phyloP scores from a whole-genome alignment of 2,888 invertebrate genomes.

The Ochropleura plecta region DNA sequence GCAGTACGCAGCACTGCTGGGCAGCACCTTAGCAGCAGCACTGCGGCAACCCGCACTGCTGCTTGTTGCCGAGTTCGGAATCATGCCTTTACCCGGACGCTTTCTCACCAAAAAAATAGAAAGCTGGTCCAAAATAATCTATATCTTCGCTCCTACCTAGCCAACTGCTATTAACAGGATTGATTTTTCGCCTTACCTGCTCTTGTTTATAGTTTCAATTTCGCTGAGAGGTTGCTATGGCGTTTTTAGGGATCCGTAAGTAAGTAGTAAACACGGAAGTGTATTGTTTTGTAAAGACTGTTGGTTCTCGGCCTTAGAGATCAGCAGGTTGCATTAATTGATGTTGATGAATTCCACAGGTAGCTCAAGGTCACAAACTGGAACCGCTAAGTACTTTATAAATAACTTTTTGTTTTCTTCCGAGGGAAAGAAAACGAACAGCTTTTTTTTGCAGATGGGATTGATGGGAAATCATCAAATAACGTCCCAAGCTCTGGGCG shows the following conservation, averaged over 20 bases:
- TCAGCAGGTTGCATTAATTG: background rate
- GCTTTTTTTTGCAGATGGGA: too few relatives aligned
- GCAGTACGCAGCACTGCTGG: too few relatives aligned
- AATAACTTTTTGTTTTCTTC: too few relatives aligned
- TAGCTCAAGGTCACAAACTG: background rate
- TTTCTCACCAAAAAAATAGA: background rate
- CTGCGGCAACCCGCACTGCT: too few relatives aligned
- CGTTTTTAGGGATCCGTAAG: slow-evolving; percentile 15
- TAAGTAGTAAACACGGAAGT: background rate
- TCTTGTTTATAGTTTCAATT: slow-evolving; percentile 73
- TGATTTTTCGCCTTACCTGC: slow-evolving; percentile 70
- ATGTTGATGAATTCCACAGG: background rate
- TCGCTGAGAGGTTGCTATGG: slow-evolving; percentile 70
- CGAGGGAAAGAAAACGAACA: too few relatives aligned
- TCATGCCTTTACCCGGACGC: background rate
- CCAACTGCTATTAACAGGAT: slow-evolving; percentile 64
- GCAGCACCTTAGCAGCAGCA: too few relatives aligned
- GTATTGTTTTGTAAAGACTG: background rate
- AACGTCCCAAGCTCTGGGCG: too few relatives aligned
- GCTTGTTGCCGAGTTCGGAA: too few relatives aligned
- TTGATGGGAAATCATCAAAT: too few relatives aligned
- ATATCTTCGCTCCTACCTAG: slow-evolving; percentile 30
- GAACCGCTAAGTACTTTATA: background rate
- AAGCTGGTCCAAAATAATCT: slow-evolving; percentile 3
- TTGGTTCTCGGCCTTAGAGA: background rate